These are phyloP conservation scores for Limulus polyphemus DNA, from an alignment of 2,888 invertebrate genomes.

Conservation along the genomic window DNA sequence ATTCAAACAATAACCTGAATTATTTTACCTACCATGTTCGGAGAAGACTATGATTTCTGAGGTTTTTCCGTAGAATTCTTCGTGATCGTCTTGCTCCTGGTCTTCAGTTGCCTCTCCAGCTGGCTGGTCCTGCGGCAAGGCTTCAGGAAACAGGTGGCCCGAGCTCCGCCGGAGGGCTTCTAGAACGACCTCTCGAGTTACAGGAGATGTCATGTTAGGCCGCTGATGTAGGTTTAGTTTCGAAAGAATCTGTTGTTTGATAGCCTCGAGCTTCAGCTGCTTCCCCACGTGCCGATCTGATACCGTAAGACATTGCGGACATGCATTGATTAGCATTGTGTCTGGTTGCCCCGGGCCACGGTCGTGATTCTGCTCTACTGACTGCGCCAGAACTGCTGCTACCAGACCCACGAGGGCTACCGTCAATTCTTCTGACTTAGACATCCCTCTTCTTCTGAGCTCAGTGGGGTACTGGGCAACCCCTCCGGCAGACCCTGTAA, in stretches of 20 bases:
- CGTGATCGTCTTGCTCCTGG: slow-evolving; percentile 29
- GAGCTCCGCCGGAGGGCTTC: slow-evolving; percentile 45
- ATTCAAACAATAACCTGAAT: too few species aligned
- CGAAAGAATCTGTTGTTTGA: slow-evolving; percentile 59
- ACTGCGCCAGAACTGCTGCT: too few species aligned
- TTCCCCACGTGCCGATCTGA: slow-evolving; percentile 33
- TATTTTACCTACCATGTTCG: slow-evolving; percentile 49
- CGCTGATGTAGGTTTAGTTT: slow-evolving; percentile 55
- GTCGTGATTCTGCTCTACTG: too few species aligned
- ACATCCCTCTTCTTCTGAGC: too few species aligned
- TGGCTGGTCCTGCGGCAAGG: slow-evolving; percentile 1
- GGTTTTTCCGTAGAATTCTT: slow-evolving; percentile 61
- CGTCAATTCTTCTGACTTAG: too few species aligned
- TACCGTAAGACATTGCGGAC: slow-evolving; percentile 20
- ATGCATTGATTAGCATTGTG: slow-evolving; percentile 4
- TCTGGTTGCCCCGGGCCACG: neutral
- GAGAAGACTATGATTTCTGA: slow-evolving; percentile 66
- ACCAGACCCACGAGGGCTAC: too few species aligned
- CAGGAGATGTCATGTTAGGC: slow-evolving; percentile 53
- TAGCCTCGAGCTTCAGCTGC: slow-evolving; percentile 53
- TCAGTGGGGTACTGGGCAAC: too few species aligned
- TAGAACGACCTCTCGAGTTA: slow-evolving; percentile 54
- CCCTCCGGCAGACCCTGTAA: too few species aligned
- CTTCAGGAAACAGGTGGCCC: neutral
- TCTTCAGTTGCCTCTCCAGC: neutral